A percentile compares a stretch with the other conserved stretches of the same genome.
Evolutionary conservation across 2,888 invertebrate species (phyloP).

Genomic region (Galeruca laticollis): DNA sequence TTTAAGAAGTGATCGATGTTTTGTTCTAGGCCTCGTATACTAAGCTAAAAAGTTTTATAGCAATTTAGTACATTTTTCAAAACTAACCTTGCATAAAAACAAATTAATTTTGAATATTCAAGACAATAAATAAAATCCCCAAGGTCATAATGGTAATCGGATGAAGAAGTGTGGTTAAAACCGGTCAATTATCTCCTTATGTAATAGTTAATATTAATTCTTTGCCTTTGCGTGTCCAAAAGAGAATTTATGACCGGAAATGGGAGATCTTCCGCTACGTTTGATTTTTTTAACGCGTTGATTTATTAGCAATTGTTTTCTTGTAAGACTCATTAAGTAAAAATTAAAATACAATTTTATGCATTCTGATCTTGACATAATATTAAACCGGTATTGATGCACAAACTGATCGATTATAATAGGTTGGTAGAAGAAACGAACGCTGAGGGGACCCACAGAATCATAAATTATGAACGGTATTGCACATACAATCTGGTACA

Average conservation of each 20-base stretch:
- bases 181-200: slow-evolving; percentile 39
- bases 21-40: background rate
- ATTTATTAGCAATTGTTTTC: slow-evolving; percentile 13
- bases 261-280: slow-evolving; percentile 32
- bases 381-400: background rate
- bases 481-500: too few species aligned
- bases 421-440: too few species aligned
- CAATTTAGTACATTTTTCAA: background rate
- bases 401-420: too few species aligned
- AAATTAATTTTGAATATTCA: background rate
- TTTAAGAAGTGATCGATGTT: too few species aligned
- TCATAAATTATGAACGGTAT: too few species aligned
- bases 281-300: slow-evolving; percentile 19
- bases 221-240: slow-evolving; percentile 30
- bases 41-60: too few species aligned
- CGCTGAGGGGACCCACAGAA: too few species aligned
- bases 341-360: background rate
- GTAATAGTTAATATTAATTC: slow-evolving; percentile 37
- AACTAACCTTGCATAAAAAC: background rate
- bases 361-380: background rate
- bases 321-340: background rate
- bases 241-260: slow-evolving; percentile 36
- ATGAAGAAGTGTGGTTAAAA: slow-evolving; percentile 38
- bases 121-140: slow-evolving; percentile 34
- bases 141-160: slow-evolving; percentile 40